phyloP scores from a whole-genome alignment of 2,113 vertebrate species.

The Ceyx cyanopectus region DNA sequence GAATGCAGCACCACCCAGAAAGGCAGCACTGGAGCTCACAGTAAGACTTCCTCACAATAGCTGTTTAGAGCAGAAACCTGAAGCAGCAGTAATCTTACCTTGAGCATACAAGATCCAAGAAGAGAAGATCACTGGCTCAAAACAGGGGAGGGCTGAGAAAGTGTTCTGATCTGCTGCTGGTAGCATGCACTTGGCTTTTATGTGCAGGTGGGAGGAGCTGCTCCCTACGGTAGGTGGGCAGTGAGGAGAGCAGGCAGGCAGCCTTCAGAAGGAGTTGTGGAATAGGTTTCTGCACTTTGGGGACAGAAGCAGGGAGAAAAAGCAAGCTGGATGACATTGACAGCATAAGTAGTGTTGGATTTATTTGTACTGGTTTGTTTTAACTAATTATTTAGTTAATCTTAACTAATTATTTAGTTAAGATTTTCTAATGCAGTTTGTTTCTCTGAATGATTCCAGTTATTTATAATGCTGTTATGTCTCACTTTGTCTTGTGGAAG shows the following conservation, averaged over 20 bases:
- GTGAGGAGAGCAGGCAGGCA: conserved; percentile 64
- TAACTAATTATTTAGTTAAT: background rate
- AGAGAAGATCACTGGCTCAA: conserved; percentile 79
- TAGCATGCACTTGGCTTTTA: conserved; percentile 92
- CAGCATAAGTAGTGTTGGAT: background rate
- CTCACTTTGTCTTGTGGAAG: background rate
- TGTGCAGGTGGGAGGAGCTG: conserved; percentile 93
- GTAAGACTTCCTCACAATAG: conserved; percentile 35
- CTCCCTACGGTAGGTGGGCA: conserved; percentile 84
- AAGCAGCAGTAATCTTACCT: conserved; percentile 84
- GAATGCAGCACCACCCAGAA: conserved; percentile 49
- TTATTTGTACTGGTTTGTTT: background rate
- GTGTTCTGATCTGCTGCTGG: conserved; percentile 82
- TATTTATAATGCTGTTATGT: background rate
- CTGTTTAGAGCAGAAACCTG: conserved; percentile 51
- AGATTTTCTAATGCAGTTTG: background rate
- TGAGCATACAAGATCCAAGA: conserved; percentile 73
- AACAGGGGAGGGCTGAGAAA: conserved; percentile 77
- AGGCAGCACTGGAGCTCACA: conserved; percentile 34
- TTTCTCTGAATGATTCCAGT: background rate
- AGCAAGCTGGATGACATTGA: background rate
- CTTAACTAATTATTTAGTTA: background rate
- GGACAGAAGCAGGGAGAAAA: conserved; percentile 19
- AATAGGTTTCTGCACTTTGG: conserved; percentile 60
- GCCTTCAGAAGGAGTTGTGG: conserved; percentile 69